Percentiles rank a stretch among this genome's conserved stretches.
phyloP scores from a whole-genome alignment of 2,113 vertebrate genomes.

The Rattus rattus region DNA sequence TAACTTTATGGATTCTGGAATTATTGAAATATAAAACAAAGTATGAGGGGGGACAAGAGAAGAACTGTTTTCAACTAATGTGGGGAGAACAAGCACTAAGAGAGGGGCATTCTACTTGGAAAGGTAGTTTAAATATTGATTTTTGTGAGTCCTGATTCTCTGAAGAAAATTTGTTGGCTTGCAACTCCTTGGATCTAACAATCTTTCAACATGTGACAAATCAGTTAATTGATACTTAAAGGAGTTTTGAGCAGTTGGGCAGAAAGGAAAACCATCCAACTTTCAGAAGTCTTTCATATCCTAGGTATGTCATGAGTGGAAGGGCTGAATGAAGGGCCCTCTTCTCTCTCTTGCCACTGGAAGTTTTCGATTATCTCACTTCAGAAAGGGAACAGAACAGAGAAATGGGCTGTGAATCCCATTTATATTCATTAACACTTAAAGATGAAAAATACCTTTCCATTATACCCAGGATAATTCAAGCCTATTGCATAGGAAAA shows the following conservation, averaged over 20 bases:
- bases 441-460: conserved; percentile 87
- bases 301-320: not conserved
- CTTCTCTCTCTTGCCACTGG: not conserved
- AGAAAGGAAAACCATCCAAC: not conserved
- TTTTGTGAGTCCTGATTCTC: not conserved
- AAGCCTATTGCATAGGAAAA: conserved; percentile 82
- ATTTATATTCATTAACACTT: conserved; percentile 87
- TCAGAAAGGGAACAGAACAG: conserved; percentile 65
- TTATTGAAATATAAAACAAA: not conserved
- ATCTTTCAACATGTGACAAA: not conserved
- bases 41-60: not conserved
- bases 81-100: not conserved
- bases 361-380: conserved; percentile 63
- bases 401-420: conserved; percentile 83
- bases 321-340: not conserved
- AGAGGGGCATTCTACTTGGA: not conserved
- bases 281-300: not conserved
- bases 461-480: conserved; percentile 83
- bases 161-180: conserved; percentile 16
- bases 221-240: conserved; percentile 28
- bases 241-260: not conserved
- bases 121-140: not conserved
- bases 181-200: conserved; percentile 8
- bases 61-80: not conserved
- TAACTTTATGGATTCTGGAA: not conserved